Evolutionary conservation across 2,888 invertebrate genomes (phyloP).

Genomic region (Hecatera dysodea): DNA sequence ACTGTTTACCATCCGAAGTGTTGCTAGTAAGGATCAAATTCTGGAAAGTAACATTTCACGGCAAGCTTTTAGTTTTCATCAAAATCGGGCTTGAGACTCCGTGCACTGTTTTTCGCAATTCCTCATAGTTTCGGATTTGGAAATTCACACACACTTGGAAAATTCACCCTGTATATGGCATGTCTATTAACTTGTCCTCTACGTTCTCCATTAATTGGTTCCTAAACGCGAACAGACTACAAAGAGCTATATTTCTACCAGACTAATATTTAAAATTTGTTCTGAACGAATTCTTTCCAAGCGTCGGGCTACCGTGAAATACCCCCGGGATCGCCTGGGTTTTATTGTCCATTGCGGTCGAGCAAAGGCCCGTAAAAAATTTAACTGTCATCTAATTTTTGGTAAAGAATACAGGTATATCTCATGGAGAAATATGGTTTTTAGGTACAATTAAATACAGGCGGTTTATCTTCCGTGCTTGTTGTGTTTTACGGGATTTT

Average conservation of each 20-base stretch:
- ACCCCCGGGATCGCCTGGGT: constrained; percentile 64
- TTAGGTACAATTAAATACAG: constrained; percentile 58
- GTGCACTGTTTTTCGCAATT: too few species aligned
- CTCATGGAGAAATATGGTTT: constrained; percentile 55
- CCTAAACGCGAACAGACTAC: constrained; percentile 15
- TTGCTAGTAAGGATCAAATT: too few species aligned
- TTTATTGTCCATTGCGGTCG: constrained; percentile 71
- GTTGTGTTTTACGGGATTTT: constrained; percentile 43
- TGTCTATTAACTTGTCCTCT: neutral
- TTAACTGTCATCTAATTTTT: constrained; percentile 66
- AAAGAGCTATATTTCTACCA: constrained; percentile 48
- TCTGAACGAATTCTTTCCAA: constrained; percentile 72
- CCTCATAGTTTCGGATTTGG: too few species aligned
- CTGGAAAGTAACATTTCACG: too few species aligned
- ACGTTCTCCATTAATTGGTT: too few species aligned
- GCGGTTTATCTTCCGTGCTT: constrained; percentile 41
- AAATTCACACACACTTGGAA: neutral
- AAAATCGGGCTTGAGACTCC: too few species aligned
- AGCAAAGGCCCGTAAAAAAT: constrained; percentile 66
- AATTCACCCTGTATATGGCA: neutral
- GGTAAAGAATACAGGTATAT: constrained; percentile 58
- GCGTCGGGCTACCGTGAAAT: constrained; percentile 69
- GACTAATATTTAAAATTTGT: constrained; percentile 69
- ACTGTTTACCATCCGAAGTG: too few species aligned
- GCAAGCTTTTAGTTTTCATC: too few species aligned